Base-by-base conservation (phyloP, 1,140 invertebrate species). In the Scaptodrosophila lebanonensis region DNA sequence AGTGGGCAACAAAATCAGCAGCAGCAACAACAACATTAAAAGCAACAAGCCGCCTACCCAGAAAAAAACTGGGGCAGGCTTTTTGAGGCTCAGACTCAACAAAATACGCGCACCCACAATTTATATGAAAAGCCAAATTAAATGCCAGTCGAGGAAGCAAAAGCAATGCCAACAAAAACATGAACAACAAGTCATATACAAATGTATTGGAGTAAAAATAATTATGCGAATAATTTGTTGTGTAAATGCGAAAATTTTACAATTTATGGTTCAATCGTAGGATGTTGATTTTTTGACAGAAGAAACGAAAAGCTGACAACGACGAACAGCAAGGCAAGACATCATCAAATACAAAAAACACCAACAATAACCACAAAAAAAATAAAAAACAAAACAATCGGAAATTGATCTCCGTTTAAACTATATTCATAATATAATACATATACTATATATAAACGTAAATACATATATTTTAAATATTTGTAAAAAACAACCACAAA, bases 371-470 rank as follows among this genome's bases (percentile, higher is more conserved):
- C 47, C 13, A 52, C n/a, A 20, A 53, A 43, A 42, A 13, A 61
- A 32, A 48, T 25, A 49, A 18, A 51, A 30, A 22, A 43, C 22
- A 43, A 13, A 20, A 39, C 66, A 64, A 64, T 64, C 61, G 72
- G 64, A 75, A 61, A 61, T 69, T 75, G 70, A 75, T 75, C 70
- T 75, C 70, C 70, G 73, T 71, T 67, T 79, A 68, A 77, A 72
- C 52, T 64, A 71, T 77, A 77, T 56, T 35, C 60, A 71, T 76
- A 63, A 61, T 63, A 73, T 56, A 11, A 52, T 57, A 66, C 56
- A 83, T 59, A 64, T 58, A 60, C 22, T 72, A 67, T 52, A 65
- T 66, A 70, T 62, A 67, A 56, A 58, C 50, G 48, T 58, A 47
- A 72, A 60, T 25, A 8, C n/a, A n/a, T 56, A 62, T 77, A 77